These are phyloP conservation scores for Balanococcus diminutus DNA, from an alignment of 2,888 invertebrate species.

Conservation along the genomic window DNA sequence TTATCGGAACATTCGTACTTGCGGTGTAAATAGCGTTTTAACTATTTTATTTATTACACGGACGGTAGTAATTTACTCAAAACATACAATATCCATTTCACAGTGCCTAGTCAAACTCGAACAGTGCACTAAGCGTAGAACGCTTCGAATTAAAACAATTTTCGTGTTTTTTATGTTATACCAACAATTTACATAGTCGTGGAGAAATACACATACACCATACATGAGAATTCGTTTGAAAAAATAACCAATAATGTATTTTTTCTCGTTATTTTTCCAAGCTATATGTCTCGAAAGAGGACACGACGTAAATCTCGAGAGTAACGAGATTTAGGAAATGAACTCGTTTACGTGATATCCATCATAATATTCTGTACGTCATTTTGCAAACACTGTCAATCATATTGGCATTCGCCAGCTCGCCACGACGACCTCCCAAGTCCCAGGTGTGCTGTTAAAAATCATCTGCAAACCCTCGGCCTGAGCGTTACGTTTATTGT, in stretches of 20 bases:
- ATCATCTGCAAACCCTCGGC: background rate
- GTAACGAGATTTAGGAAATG: background rate
- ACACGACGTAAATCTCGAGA: background rate
- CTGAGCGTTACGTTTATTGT: background rate
- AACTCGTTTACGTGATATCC: background rate
- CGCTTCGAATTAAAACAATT: background rate
- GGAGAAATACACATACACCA: background rate
- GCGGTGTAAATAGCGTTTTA: conserved; percentile 10
- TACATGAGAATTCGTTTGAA: background rate
- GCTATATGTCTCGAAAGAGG: background rate
- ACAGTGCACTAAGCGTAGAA: background rate
- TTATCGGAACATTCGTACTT: background rate
- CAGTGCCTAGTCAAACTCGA: background rate
- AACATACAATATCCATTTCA: conserved; percentile 29
- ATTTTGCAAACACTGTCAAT: background rate
- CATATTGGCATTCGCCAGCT: background rate
- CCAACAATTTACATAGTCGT: background rate
- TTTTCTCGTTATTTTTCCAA: background rate
- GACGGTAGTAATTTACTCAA: conserved; percentile 24
- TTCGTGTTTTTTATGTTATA: background rate
- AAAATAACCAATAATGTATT: background rate
- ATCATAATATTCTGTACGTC: background rate
- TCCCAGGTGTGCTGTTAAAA: background rate
- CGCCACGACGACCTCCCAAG: background rate
- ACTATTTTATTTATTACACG: conserved; percentile 26